Evolutionary conservation across 1,140 invertebrate species (phyloP).

Genomic region (Danaus melanippus): DNA sequence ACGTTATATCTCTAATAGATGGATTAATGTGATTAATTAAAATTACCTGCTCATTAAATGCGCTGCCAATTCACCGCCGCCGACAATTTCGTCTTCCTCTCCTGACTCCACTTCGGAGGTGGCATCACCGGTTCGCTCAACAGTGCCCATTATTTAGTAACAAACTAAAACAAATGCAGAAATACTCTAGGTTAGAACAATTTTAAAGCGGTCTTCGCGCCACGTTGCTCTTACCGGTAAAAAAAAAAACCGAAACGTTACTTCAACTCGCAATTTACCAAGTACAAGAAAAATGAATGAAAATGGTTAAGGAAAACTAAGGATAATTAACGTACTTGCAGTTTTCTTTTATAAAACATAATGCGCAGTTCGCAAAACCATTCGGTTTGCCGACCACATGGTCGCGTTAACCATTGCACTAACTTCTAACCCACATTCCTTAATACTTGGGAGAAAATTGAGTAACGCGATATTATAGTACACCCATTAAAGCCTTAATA

Average conservation of each 20-base stretch:
- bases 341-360: constrained; percentile 43
- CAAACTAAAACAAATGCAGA: constrained; percentile 39
- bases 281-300: too few relatives aligned
- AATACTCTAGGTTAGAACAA: constrained; percentile 7
- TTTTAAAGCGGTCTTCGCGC: constrained; percentile 27
- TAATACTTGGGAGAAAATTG: too few relatives aligned
- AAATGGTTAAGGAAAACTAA: neutral
- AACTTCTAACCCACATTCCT: too few relatives aligned
- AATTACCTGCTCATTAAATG: constrained; percentile 56
- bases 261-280: too few relatives aligned
- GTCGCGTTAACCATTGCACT: constrained; percentile 17
- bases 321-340: constrained; percentile 7
- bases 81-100: constrained; percentile 60
- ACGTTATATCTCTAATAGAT: neutral
- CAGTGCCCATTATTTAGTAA: constrained; percentile 56
- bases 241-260: neutral
- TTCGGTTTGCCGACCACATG: constrained; percentile 57
- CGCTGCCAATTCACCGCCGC: constrained; percentile 52
- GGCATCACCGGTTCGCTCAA: constrained; percentile 58
- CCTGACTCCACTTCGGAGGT: constrained; percentile 62
- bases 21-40: neutral
- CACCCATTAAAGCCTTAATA: too few relatives aligned
- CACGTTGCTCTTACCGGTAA: constrained; percentile 54
- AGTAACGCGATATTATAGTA: too few relatives aligned
- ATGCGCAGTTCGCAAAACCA: constrained; percentile 58